A percentile compares a stretch with the other conserved stretches of the same genome.
Conservation (phyloP, 2,888 invertebrate species). For the Formica aserva region DNA sequence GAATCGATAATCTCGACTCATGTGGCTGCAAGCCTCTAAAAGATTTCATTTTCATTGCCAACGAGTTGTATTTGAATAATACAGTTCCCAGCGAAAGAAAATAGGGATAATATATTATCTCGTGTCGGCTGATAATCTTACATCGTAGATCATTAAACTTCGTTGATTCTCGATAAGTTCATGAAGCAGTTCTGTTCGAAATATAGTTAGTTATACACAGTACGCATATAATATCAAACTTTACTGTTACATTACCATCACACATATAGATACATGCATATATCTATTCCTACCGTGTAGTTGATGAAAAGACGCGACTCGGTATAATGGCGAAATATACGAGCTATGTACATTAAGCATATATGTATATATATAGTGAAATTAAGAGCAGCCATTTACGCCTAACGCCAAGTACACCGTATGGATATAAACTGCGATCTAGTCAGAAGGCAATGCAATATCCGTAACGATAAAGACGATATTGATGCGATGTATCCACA, state of each 20-base stretch:
- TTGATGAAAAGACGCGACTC: not conserved
- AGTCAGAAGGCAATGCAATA: not conserved
- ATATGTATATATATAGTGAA: not conserved
- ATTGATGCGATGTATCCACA: not conserved
- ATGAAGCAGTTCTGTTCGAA: not conserved
- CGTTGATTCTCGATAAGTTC: not conserved
- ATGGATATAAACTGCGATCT: not conserved
- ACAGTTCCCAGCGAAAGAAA: not conserved
- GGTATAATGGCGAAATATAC: not conserved
- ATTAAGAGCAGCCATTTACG: not conserved
- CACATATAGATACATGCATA: not conserved
- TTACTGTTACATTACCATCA: not conserved
- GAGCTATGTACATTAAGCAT: not conserved
- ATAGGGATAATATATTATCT: not conserved
- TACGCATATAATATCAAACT: conserved; percentile 4
- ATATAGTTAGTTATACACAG: not conserved
- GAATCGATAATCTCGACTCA: conserved; percentile 64
- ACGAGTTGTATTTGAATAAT: not conserved
- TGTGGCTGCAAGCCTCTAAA: conserved; percentile 10
- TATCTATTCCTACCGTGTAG: not conserved
- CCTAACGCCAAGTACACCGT: not conserved
- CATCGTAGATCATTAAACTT: not conserved
- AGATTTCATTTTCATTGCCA: not conserved
- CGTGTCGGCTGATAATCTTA: not conserved
- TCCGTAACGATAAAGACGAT: not conserved